Evolutionary conservation across 2,113 vertebrate species (phyloP).

Genomic region (Sula dactylatra): DNA sequence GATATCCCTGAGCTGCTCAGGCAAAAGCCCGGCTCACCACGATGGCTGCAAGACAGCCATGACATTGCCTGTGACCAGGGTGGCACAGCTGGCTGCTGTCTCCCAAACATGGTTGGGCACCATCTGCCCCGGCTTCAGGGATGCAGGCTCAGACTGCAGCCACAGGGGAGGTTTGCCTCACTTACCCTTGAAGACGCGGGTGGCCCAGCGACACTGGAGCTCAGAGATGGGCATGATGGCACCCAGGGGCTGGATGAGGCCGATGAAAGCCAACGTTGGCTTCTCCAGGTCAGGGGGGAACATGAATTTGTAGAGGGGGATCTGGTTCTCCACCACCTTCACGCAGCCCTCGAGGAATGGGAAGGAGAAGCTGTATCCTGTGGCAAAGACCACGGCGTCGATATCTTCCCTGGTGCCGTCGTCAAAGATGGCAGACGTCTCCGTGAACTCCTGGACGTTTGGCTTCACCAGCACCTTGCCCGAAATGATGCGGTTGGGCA

Average conservation of each 20-base stretch:
- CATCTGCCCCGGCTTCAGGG: background rate
- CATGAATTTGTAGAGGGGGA: slow-evolving; percentile 80
- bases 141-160: background rate
- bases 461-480: slow-evolving; percentile 82
- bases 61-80: rapidly evolving
- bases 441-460: slow-evolving; percentile 77
- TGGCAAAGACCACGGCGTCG: slow-evolving; percentile 85
- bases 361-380: slow-evolving; percentile 83
- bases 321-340: slow-evolving; percentile 71
- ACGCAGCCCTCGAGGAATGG: slow-evolving; percentile 79
- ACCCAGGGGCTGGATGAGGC: slow-evolving; percentile 79
- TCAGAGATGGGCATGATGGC: slow-evolving; percentile 85
- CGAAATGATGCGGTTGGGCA: slow-evolving; percentile 84
- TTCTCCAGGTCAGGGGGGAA: slow-evolving; percentile 81
- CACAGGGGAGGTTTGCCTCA: background rate
- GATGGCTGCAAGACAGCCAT: background rate
- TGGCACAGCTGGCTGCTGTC: background rate
- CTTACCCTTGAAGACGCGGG: slow-evolving; percentile 85
- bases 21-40: background rate
- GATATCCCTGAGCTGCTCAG: background rate
- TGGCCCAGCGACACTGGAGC: slow-evolving; percentile 89
- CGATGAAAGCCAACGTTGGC: slow-evolving; percentile 85
- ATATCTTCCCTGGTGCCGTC: slow-evolving; percentile 84
- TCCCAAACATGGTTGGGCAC: background rate
- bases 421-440: slow-evolving; percentile 81